These are phyloP conservation scores for Cordylochernes scorpioides DNA, from an alignment of 2,888 invertebrate species.

Conservation along the genomic window DNA sequence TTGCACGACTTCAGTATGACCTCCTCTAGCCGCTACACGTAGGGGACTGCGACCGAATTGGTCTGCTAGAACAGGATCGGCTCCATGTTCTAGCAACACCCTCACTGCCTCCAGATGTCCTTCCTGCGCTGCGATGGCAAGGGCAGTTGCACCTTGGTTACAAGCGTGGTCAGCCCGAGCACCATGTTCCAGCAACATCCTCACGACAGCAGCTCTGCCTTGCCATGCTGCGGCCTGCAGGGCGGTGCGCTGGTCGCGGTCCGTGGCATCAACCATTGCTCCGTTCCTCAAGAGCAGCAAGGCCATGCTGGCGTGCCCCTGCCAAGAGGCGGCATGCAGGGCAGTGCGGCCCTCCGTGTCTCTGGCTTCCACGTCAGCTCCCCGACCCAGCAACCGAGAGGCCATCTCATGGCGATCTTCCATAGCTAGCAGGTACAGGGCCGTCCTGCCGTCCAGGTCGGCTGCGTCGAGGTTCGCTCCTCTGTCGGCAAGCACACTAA, in stretches of 20 bases:
- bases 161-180: constrained; percentile 55
- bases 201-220: constrained; percentile 58
- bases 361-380: constrained; percentile 52
- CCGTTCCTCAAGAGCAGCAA: constrained; percentile 52
- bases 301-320: constrained; percentile 79
- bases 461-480: constrained; percentile 60
- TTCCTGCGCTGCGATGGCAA: constrained; percentile 80
- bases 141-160: constrained; percentile 64
- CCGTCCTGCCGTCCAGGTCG: constrained; percentile 73
- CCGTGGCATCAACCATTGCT: constrained; percentile 61
- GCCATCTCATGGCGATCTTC: constrained; percentile 19
- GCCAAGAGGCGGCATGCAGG: constrained; percentile 69
- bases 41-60: constrained; percentile 28
- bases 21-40: constrained; percentile 68
- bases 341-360: constrained; percentile 77
- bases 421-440: constrained; percentile 57
- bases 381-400: constrained; percentile 13
- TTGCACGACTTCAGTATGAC: constrained; percentile 33
- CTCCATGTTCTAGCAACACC: constrained; percentile 26
- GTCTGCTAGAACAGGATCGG: constrained; percentile 25
- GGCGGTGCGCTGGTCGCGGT: constrained; percentile 60
- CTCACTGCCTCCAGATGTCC: constrained; percentile 77
- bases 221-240: constrained; percentile 89
- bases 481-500: constrained; percentile 34
- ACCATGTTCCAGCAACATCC: constrained; percentile 42